These are phyloP conservation scores for Branchinecta lynchi DNA, from an alignment of 1,140 invertebrate species.

Conservation along the genomic window DNA sequence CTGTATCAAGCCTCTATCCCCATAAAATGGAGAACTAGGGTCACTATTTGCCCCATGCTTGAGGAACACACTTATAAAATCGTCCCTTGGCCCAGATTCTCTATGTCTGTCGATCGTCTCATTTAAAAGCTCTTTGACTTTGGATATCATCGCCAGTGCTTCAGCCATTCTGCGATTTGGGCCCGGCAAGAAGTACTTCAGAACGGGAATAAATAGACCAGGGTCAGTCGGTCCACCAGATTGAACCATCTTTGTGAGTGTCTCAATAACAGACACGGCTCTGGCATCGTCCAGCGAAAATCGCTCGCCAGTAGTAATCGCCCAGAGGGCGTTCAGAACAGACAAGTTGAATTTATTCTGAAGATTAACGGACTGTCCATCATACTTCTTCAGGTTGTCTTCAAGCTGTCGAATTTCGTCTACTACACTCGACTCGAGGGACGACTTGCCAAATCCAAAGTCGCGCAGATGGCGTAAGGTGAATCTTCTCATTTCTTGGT, in stretches of 20 bases:
- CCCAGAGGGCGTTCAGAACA: slow-evolving; percentile 18
- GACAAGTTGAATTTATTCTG: slow-evolving; percentile 14
- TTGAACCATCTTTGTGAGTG: too few relatives aligned
- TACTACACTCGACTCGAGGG: slow-evolving; percentile 28
- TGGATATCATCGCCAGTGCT: too few relatives aligned
- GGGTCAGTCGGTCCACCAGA: too few relatives aligned
- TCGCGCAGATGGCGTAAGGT: slow-evolving; percentile 48
- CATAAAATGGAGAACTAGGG: too few relatives aligned
- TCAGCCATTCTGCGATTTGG: too few relatives aligned
- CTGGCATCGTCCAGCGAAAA: slow-evolving; percentile 13
- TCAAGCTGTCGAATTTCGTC: slow-evolving; percentile 26
- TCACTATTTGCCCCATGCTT: too few relatives aligned
- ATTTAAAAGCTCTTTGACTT: slow-evolving; percentile 17
- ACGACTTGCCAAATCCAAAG: slow-evolving; percentile 47
- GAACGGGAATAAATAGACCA: too few relatives aligned
- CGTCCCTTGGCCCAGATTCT: neutral
- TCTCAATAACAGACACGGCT: too few relatives aligned
- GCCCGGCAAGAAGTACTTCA: too few relatives aligned
- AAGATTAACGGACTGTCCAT: slow-evolving; percentile 14
- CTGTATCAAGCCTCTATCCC: too few relatives aligned
- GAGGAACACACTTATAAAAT: too few relatives aligned
- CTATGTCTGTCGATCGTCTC: slow-evolving; percentile 18
- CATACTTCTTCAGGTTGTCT: slow-evolving; percentile 3
- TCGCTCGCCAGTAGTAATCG: slow-evolving; percentile 17
- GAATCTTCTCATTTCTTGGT: slow-evolving; percentile 54